Base-by-base conservation (phyloP, 1,140 invertebrate genomes). In the Pseudachorutes palmiensis region DNA sequence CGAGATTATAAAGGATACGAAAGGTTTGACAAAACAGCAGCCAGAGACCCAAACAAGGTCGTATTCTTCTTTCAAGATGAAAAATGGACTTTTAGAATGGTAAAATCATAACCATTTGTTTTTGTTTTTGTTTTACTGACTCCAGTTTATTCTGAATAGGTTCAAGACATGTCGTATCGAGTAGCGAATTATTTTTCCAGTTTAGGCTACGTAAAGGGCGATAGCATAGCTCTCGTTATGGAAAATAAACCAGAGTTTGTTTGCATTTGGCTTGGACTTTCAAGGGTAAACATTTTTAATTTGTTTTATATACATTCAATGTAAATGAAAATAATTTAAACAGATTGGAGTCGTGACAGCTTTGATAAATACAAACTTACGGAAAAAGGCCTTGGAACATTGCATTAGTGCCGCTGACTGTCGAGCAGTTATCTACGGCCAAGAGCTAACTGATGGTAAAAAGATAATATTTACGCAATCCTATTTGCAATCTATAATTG, bases 321-420 rank as follows among this genome's bases (percentile, higher is more conserved):
- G 5, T 31, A 61, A 5, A 28, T 48, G n/a, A 48, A 48, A n/a
- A 48, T 12, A 12, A 14, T 48, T 26, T 24, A n/a, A n/a, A n/a
- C n/a, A 93, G 79, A 83, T 91, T 55, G 92, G 92, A 36, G 85
- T 91, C 0, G 83, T 89, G 0, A 85, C 87, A 1, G 92, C 94
- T 0, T 81, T 97, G 1, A 86, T 97, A 5, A 98, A 97, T 75
- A 89, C 85, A 1, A 94, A 95, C 77, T 79, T 96, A 30, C 81
- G 86, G 5, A 81, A 83, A 0, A 82, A 88, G 1, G 83, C 90
- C 2, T 78, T 98, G n/a, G 76, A 85, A 0, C 91, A 97, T 79
- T 93, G 88, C 67, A 83, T 97, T 33, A 83, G 82, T 5, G 85
- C 90, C 12, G 88, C 90, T 0, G 85, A 91, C 63, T 86, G 90